Evolutionary conservation across 2,797 vertebrate species (phyloP), one percentile per base, ranked within the genome.

Genomic region (Acanthiza pusilla): DNA sequence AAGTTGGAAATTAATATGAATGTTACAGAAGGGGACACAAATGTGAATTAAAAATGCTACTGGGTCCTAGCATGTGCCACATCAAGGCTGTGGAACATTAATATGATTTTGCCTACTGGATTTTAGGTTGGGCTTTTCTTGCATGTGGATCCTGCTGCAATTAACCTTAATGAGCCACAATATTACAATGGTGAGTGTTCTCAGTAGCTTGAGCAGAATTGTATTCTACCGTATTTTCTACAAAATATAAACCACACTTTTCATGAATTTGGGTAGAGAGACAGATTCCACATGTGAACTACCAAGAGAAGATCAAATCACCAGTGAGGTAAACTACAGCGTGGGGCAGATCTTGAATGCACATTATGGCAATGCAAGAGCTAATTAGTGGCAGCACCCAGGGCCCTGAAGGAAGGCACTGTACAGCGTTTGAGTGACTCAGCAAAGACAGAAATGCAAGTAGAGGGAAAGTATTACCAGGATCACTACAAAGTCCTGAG

Each of bases 231-330:
- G 4, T 77, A 88, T 89, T 88, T 81, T 70, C 82, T 79, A 68
- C 50, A 81, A 73, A 76, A 94, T 71, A 83, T 62, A 89, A 90
- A 65, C 51, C 60, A 51, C 34, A 43, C 11, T 67, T 82, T 40
- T 85, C 38, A 65, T 62, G 9, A 82, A 89, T 54, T 67, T 91
- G 51, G 32, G 22, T 54, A 66, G 58, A 81, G 57, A 87, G 54
- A 48, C 9, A 70, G 42, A 72, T 58, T 65, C 17, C 78, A 48
- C 38, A 18, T 9, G 5, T 71, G 48, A 83, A 82, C 86, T 77
- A 80, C 62, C 65, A 85, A 82, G n/a, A 82, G 71, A 91, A 94
- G 79, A 94, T 79, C 57, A 78, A 91, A 84, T 57, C 45, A 85
- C 20, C 58, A 75, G 45, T 0, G 0, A 79, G 43, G 63, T 60